phyloP scores from a whole-genome alignment of 2,113 vertebrate species.

The Syngnathus typhle region DNA sequence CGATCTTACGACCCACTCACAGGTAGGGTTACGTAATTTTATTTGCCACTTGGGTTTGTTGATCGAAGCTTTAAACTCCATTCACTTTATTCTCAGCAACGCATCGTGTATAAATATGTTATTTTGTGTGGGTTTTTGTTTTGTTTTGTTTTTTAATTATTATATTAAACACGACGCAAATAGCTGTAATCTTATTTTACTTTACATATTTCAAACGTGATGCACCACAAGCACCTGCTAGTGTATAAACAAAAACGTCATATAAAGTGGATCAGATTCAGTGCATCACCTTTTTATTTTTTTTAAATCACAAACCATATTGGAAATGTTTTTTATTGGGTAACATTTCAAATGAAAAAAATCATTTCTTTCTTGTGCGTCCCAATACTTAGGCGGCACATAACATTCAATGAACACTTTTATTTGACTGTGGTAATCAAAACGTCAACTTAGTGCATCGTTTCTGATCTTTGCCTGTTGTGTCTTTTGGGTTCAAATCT shows the following conservation, averaged over 20 bases:
- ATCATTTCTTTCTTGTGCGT: not conserved
- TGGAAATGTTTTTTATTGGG: too few relatives aligned
- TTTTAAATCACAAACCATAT: not conserved
- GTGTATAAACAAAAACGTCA: not conserved
- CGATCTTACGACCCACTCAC: conserved; percentile 86
- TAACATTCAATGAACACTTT: not conserved
- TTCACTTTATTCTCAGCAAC: not conserved
- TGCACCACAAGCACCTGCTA: not conserved
- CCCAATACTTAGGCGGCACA: not conserved
- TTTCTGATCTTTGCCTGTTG: not conserved
- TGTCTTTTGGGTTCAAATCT: not conserved
- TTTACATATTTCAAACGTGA: not conserved
- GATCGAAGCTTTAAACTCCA: not conserved
- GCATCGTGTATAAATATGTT: not conserved
- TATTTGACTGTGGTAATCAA: too few relatives aligned
- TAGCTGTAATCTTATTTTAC: not conserved
- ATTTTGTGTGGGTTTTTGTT: not conserved
- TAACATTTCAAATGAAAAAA: not conserved
- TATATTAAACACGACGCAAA: not conserved
- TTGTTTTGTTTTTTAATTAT: not conserved
- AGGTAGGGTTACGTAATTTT: conserved; percentile 63
- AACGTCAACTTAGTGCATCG: too few relatives aligned
- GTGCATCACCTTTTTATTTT: not conserved
- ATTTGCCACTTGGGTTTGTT: not conserved
- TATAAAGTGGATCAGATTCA: not conserved